Percentiles rank a stretch among this genome's conserved stretches.
Evolutionary conservation across 2,113 vertebrate genomes (phyloP).

Genomic region (Maylandia zebra): DNA sequence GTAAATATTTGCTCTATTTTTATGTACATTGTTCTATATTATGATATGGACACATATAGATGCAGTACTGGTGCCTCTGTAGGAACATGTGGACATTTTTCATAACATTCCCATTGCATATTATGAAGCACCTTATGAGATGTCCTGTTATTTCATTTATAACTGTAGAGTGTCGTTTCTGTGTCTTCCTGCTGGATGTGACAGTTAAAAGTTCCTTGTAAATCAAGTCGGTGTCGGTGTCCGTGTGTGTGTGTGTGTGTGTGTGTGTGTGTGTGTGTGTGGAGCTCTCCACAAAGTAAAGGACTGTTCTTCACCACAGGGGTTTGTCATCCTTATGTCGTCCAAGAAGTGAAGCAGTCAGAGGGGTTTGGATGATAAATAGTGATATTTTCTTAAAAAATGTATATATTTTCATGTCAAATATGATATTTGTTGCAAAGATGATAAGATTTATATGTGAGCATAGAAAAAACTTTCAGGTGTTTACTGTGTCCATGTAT

Average conservation of each 20-base stretch:
- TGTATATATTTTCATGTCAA: not conserved
- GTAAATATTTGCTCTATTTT: slow-evolving; percentile 73
- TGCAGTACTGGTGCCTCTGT: slow-evolving; percentile 40
- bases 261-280: not conserved
- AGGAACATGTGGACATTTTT: slow-evolving; percentile 37
- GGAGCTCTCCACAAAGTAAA: slow-evolving; percentile 50
- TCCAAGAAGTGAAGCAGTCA: not conserved
- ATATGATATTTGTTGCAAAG: not conserved
- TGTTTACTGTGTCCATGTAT: not conserved
- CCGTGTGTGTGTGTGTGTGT: slow-evolving; percentile 31
- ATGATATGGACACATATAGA: slow-evolving; percentile 52
- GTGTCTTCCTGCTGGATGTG: slow-evolving; percentile 40
- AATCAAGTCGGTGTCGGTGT: slow-evolving; percentile 29
- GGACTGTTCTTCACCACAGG: slow-evolving; percentile 24
- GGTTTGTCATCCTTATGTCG: not conserved
- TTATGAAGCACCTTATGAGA: slow-evolving; percentile 70
- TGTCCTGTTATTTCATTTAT: slow-evolving; percentile 10
- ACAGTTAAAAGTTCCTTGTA: slow-evolving; percentile 40
- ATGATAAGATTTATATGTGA: not conserved
- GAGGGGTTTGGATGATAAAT: not conserved
- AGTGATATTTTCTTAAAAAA: not conserved
- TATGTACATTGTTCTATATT: slow-evolving; percentile 74
- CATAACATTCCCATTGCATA: slow-evolving; percentile 59
- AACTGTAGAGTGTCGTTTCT: slow-evolving; percentile 4
- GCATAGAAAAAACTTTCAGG: not conserved